Conservation (phyloP, 2,113 vertebrate genomes). For the Burhinus bistriatus region DNA sequence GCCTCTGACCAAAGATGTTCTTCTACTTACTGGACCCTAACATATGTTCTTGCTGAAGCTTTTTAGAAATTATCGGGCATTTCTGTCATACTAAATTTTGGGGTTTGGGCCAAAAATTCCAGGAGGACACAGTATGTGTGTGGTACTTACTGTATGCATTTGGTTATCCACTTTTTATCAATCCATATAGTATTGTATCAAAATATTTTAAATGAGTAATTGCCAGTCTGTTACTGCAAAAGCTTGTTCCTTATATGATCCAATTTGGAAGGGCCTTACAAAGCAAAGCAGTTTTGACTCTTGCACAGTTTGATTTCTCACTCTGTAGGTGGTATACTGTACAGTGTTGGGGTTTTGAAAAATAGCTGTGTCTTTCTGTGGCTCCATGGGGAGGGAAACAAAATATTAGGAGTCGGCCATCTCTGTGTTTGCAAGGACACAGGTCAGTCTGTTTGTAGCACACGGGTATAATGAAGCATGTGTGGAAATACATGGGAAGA, state of each 20-base stretch:
- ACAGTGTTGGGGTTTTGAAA: background rate
- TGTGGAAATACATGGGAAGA: background rate
- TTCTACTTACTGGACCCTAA: background rate
- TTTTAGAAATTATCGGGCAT: background rate
- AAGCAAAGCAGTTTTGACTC: background rate
- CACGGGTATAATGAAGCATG: background rate
- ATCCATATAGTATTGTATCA: background rate
- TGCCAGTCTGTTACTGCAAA: background rate
- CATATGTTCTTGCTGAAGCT: background rate
- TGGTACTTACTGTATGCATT: background rate
- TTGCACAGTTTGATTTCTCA: background rate
- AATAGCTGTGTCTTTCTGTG: background rate
- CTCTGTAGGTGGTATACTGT: background rate
- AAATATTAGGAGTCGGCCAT: background rate
- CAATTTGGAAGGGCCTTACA: background rate
- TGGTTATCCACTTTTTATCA: background rate
- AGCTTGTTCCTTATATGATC: background rate
- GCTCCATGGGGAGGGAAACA: background rate
- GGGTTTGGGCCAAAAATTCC: background rate
- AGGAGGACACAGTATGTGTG: background rate
- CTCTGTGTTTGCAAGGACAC: background rate
- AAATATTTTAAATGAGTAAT: background rate
- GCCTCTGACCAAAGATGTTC: too few species aligned
- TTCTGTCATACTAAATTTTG: background rate
- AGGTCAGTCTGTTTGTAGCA: background rate